Conservation (phyloP, 1,140 invertebrate species). For the Neuroterus valhalla region DNA sequence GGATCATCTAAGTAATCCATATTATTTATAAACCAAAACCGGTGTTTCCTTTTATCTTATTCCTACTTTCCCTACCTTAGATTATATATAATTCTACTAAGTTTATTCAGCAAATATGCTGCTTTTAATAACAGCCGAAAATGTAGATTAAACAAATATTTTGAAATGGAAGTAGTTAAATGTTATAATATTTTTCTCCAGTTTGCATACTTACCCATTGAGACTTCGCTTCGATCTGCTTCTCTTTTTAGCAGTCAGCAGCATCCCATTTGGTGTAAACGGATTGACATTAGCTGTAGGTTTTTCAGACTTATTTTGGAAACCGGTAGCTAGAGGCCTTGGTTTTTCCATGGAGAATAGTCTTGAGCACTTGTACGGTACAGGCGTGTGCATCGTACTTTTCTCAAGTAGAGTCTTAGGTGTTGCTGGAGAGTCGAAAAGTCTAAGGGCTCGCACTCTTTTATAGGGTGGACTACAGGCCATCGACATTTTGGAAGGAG, state of each 20-base stretch:
- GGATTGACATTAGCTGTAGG: slow-evolving; percentile 92
- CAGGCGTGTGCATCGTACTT: slow-evolving; percentile 72
- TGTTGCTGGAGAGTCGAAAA: slow-evolving; percentile 90
- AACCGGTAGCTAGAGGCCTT: slow-evolving; percentile 69
- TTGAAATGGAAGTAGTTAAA: neutral
- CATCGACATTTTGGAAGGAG: slow-evolving; percentile 51
- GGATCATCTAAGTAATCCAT: no score
- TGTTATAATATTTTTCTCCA: neutral
- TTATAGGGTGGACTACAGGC: slow-evolving; percentile 86
- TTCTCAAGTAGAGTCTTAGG: slow-evolving; percentile 90
- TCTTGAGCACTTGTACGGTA: slow-evolving; percentile 75
- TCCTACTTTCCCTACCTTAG: no score
- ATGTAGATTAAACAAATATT: no score
- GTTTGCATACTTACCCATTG: slow-evolving; percentile 62
- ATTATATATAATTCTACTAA: no score
- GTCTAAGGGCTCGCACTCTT: slow-evolving; percentile 84
- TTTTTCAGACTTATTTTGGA: slow-evolving; percentile 72
- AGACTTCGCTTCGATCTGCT: slow-evolving; percentile 78
- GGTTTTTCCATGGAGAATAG: slow-evolving; percentile 75
- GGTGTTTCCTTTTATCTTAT: no score
- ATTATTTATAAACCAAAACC: no score
- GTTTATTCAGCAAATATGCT: no score
- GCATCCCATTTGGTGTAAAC: slow-evolving; percentile 86
- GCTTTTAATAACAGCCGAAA: no score
- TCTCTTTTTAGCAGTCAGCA: slow-evolving; percentile 80